phyloP scores from a whole-genome alignment of 2,888 invertebrate species.

The Drosophila helvetica region DNA sequence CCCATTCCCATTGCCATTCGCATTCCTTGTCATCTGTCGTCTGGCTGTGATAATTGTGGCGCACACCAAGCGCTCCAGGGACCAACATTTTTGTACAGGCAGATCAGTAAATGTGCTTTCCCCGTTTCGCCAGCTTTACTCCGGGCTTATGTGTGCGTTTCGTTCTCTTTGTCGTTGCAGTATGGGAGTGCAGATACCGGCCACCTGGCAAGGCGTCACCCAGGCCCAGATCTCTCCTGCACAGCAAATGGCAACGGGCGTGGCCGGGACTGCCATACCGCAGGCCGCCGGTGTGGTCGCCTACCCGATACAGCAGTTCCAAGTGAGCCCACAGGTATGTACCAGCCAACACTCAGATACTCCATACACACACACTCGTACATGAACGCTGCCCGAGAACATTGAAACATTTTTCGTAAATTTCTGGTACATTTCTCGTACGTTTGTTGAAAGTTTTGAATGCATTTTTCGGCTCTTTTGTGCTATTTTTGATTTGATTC shows the following conservation, averaged over 20 bases:
- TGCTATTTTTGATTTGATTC: conserved; percentile 20
- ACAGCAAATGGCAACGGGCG: conserved; percentile 88
- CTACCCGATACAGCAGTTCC: conserved; percentile 96
- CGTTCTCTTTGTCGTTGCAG: conserved; percentile 83
- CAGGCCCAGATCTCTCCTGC: conserved; percentile 89
- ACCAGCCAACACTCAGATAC: conserved; percentile 23
- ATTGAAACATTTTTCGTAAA: conserved; percentile 51
- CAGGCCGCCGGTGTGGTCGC: conserved; percentile 92
- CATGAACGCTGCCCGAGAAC: conserved; percentile 31
- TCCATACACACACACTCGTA: conserved; percentile 22
- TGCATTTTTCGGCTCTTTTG: conserved; percentile 44
- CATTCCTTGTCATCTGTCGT: conserved; percentile 9
- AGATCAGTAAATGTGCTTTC: conserved; percentile 29
- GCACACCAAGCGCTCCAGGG: conserved; percentile 43
- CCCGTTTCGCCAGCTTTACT: conserved; percentile 22
- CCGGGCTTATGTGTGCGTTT: conserved; percentile 32
- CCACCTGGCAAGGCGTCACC: conserved; percentile 90
- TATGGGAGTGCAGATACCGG: conserved; percentile 93
- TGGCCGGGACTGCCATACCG: conserved; percentile 89
- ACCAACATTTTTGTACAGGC: conserved; percentile 31
- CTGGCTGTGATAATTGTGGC: conserved; percentile 41
- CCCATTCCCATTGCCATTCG: neutral
- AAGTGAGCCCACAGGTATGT: conserved; percentile 87
- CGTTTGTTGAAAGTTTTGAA: conserved; percentile 60
- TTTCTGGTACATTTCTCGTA: conserved; percentile 35